Base-by-base conservation (phyloP, 2,113 vertebrate species). In the Hypomesus transpacificus region DNA sequence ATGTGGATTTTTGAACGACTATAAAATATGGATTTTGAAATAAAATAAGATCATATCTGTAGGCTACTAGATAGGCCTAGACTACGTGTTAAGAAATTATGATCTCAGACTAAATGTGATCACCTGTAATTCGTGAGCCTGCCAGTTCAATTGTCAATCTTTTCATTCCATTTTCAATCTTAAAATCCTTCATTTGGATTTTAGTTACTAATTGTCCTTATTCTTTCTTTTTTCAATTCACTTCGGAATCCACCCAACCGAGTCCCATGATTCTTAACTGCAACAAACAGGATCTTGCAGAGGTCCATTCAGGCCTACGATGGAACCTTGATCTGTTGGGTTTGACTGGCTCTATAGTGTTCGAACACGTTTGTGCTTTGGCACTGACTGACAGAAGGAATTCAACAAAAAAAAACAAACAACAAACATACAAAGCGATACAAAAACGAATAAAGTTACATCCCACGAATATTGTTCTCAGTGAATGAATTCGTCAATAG, bases 321-420 rank as follows among this genome's bases (percentile, higher is more conserved):
- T 18, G 52, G 52, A 56, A 24, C 21, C 22, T 82, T 67, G 67
- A 74, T 89, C 84, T 85, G 86, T 85, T 46, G 85, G 82, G 80
- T 85, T 84, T 74, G 18, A 80, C 84, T 88, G 85, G 85, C 89
- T 88, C 87, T 86, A 81, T 86, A 81, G 31, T 83, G 75, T 86
- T 84, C 81, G 84, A 82, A 82, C 84, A 81, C 80, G 85, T 87
- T 85, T 86, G 89, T 88, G 88, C 84, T 83, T 89, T 90, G 88
- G 94, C 94, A 95, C 95, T 93, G 89, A 93, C 89, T 91, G 91
- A 91, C 92, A 92, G 17, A 89, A 92, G 88, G 70, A 91, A 89
- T 83, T 57, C 46, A 17, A 82, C 79, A 69, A 73, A 76, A 82
- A 64, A 75, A 69, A 75, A 46, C 85, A 92, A 92, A 88, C 68